Conservation (phyloP, 2,113 vertebrate genomes). For the Nanger granti region DNA sequence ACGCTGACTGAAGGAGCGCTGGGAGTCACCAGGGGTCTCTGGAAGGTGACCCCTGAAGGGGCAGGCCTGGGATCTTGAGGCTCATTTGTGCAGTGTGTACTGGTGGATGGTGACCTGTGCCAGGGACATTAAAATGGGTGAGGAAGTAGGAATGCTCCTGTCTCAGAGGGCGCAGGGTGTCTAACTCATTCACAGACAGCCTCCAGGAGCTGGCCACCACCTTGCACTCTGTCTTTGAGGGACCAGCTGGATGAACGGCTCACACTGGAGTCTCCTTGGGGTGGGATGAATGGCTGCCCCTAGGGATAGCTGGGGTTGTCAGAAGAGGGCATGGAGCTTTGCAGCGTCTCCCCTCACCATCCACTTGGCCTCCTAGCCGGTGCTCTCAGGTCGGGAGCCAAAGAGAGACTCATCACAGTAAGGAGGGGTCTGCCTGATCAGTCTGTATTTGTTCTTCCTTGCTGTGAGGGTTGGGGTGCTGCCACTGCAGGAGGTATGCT, state of each 20-base stretch:
- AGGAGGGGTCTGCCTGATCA: conserved; percentile 69
- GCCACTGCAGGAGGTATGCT: not conserved
- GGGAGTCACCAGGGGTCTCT: not conserved
- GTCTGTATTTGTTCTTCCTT: conserved; percentile 71
- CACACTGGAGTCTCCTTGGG: conserved; percentile 39
- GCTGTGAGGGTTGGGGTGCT: conserved; percentile 44
- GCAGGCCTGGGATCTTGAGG: not conserved
- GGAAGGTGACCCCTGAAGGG: not conserved
- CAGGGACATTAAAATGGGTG: not conserved
- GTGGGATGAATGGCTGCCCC: not conserved
- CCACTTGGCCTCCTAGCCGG: conserved; percentile 32
- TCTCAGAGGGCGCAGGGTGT: rapidly evolving
- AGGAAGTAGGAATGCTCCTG: conserved; percentile 54
- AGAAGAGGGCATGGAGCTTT: conserved; percentile 73
- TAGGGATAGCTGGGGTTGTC: conserved; percentile 68
- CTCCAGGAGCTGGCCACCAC: not conserved
- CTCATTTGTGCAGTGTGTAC: not conserved
- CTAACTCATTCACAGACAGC: not conserved
- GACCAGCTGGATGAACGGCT: not conserved
- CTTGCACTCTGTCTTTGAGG: rapidly evolving
- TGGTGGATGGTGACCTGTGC: rapidly evolving
- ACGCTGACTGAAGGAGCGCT: conserved; percentile 1
- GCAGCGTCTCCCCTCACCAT: conserved; percentile 55
- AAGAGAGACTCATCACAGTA: conserved; percentile 81
- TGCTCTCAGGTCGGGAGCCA: conserved; percentile 31